Conservation (phyloP, 2,113 vertebrate species). For the Guaruba guarouba region DNA sequence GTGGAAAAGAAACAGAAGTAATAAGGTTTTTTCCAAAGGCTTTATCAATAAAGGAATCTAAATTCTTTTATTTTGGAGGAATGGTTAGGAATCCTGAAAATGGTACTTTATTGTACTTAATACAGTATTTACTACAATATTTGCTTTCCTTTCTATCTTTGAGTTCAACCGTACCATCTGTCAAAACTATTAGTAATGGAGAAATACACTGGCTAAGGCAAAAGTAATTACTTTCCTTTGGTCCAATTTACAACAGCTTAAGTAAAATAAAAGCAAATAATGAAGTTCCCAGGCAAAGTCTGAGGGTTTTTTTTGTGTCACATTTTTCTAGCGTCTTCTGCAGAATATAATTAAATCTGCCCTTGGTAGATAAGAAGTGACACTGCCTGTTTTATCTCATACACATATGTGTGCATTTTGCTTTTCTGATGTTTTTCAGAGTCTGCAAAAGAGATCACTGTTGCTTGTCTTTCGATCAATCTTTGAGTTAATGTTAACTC, state of each 20-base stretch:
- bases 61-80: not conserved
- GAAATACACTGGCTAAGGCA: not conserved
- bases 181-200: conserved; percentile 32
- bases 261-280: conserved; percentile 9
- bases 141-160: conserved; percentile 3
- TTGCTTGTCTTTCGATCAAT: not conserved
- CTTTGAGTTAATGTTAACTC: not conserved
- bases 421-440: not conserved
- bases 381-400: not conserved
- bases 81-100: not conserved
- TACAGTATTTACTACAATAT: not conserved
- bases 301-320: not conserved
- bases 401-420: not conserved
- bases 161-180: conserved; percentile 23
- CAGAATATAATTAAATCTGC: not conserved
- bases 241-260: not conserved
- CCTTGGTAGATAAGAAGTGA: not conserved
- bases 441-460: not conserved
- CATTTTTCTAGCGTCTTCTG: not conserved
- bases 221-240: conserved; percentile 37
- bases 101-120: not conserved
- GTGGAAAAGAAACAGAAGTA: not conserved
- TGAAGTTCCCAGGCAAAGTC: not conserved
- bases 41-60: not conserved
- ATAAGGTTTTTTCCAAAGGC: not conserved